Evolutionary conservation across 2,797 vertebrate genomes (phyloP), one percentile per base, ranked within the genome.

Genomic region (Pteronotus mesoamericanus): DNA sequence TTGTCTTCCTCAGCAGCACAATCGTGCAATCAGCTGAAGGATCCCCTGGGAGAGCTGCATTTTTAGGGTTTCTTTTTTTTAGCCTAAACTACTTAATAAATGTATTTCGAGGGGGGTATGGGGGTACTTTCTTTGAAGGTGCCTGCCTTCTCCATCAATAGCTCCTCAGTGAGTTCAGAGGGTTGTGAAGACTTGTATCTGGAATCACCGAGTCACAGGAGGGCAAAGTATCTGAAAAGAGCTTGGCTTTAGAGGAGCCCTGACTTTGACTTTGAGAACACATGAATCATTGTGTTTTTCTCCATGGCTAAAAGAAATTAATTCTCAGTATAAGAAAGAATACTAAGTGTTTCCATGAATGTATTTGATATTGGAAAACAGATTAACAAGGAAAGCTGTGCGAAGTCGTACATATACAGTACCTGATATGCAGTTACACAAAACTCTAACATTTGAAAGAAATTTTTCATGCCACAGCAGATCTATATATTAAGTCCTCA

Each of bases 281-380:
- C 69, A 53, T 75, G 34, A 19, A 24, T 64, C 46, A 9, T 37
- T 95, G 71, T 75, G 44, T 69, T 39, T 57, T 90, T 89, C 24
- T 93, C 55, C 19, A 37, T 39, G 48, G 26, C 32, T 79, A 59
- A 79, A 92, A 79, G 39, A 75, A 96, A 85, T 91, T n/a, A 51
- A 80, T 86, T 86, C 18, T 39, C 66, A 53, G 46, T 59, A 86
- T 79, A 71, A 84, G 39, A 79, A 69, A 66, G 34, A n/a, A 34
- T 6, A 2, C 16, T 77, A 64, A 34, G 9, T 68, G 8, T 77
- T 94, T 85, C 44, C 42, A 79, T 79, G 66, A 85, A 78, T 86
- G 7, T 16, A 79, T 84, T 96, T 92, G 22, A 86, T 74, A 75
- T 94, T 88, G 86, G 51, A 91, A 96, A 94, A 77, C 29, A 92